Evolutionary conservation across 1,140 invertebrate species (phyloP), one percentile per base, ranked within the genome.

Genomic region (Drosophila parabipectinata): DNA sequence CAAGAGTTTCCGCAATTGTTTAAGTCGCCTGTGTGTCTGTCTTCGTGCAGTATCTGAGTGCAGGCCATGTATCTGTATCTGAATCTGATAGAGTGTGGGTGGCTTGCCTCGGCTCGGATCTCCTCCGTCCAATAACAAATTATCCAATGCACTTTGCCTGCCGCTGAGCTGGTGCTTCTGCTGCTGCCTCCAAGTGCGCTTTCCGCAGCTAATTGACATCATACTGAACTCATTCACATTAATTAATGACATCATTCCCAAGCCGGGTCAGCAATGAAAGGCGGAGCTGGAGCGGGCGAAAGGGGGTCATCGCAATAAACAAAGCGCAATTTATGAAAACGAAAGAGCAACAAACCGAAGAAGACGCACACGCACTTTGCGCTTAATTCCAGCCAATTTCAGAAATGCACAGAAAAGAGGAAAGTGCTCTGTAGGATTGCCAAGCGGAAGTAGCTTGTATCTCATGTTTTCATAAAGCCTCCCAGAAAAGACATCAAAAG

Each of bases 161-260:
- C 28, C 37, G 45, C 39, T 54, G 47, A 62, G 52, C 52, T 34
- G 9, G 8, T 34, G 41, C 52, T 74, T 28, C 57, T 30, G 37
- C 28, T 39, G 26, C 7, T 28, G 32, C 54, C 82, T 69, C 64
- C 79, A 73, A 87, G 83, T 88, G 72, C 83, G 76, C 72, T 88
- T 87, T 83, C 82, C 82, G 83, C 82, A 87, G 83, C 83, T 88
- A 88, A 88, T 88, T 88, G 83, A 88, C 83, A 88, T 88, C 83
- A 88, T 88, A 88, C 83, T 88, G 83, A 88, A 88, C 83, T 88
- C 83, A 88, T 88, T 88, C 83, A 88, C 83, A 88, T 88, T 88
- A 88, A 88, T 88, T 88, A 88, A 88, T 88, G 83, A 88, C 83
- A 88, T 88, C 83, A 88, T 88, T 73, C 79, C 58, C 63, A 85